phyloP scores from a whole-genome alignment of 1,140 invertebrate species.

The Apolygus lucorum region DNA sequence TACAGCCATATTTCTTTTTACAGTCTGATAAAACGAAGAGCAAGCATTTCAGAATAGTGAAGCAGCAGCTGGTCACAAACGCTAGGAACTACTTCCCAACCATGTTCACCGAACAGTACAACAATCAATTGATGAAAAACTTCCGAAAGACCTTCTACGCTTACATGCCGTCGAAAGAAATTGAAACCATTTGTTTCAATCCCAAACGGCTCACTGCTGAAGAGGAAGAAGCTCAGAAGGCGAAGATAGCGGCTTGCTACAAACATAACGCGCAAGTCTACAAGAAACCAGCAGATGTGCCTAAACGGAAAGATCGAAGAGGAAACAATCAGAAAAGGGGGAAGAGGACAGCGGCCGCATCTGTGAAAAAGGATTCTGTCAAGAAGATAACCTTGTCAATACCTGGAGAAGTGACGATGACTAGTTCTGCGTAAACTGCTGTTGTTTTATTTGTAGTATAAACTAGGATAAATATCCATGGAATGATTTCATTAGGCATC shows the following conservation, averaged over 20 bases:
- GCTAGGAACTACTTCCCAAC: conserved; percentile 25
- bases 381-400: too few species aligned
- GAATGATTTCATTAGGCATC: too few species aligned
- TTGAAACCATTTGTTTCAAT: conserved; percentile 10
- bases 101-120: conserved; percentile 21
- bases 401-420: too few species aligned
- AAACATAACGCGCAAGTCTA: too few species aligned
- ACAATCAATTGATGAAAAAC: conserved; percentile 16
- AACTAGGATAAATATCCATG: too few species aligned
- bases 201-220: not conserved
- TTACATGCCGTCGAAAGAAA: conserved; percentile 25
- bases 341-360: too few species aligned
- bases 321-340: too few species aligned
- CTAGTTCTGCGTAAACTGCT: too few species aligned
- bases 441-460: too few species aligned
- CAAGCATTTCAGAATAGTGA: conserved; percentile 10
- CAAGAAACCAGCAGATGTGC: too few species aligned
- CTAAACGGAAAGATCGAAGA: too few species aligned
- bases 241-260: not conserved
- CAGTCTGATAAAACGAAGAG: conserved; percentile 1
- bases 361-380: too few species aligned
- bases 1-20: not conserved
- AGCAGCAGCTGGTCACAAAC: conserved; percentile 25
- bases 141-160: conserved; percentile 22
- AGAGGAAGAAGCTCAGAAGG: not conserved